Percentiles rank a stretch among this genome's conserved stretches.
Conservation (phyloP, 2,113 vertebrate species). For the Elgaria multicarinata region DNA sequence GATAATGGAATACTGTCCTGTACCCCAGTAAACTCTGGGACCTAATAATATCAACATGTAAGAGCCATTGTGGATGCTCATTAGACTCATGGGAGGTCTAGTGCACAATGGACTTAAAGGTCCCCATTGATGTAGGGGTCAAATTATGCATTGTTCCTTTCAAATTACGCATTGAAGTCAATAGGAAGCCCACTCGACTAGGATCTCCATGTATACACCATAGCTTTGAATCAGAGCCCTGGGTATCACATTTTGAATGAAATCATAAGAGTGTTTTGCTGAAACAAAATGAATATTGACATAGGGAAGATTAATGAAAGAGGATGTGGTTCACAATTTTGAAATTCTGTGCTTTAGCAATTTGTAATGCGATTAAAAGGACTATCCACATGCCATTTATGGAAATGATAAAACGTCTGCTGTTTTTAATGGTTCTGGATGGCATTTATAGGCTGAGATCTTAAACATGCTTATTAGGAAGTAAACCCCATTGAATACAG, state of each 20-base stretch:
- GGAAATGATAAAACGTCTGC: neutral
- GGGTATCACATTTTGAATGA: neutral
- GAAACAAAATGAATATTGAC: neutral
- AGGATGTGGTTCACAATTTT: neutral
- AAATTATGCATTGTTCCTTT: neutral
- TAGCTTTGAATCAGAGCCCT: neutral
- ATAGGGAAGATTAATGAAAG: neutral
- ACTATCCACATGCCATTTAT: neutral
- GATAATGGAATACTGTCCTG: neutral
- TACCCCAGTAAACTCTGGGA: neutral
- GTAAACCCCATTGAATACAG: neutral
- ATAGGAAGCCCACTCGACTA: neutral
- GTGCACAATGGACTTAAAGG: neutral
- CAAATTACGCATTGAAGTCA: neutral
- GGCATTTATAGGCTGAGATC: neutral
- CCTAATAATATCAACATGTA: neutral
- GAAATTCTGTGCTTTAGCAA: no score
- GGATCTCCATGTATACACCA: neutral
- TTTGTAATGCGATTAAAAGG: neutral
- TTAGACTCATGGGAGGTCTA: neutral
- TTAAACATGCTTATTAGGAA: neutral
- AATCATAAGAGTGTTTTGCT: neutral
- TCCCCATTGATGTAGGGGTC: neutral
- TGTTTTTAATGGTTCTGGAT: neutral
- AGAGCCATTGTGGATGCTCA: neutral